phyloP scores from a whole-genome alignment of 1,140 invertebrate species.

The Drosophila virilis region DNA sequence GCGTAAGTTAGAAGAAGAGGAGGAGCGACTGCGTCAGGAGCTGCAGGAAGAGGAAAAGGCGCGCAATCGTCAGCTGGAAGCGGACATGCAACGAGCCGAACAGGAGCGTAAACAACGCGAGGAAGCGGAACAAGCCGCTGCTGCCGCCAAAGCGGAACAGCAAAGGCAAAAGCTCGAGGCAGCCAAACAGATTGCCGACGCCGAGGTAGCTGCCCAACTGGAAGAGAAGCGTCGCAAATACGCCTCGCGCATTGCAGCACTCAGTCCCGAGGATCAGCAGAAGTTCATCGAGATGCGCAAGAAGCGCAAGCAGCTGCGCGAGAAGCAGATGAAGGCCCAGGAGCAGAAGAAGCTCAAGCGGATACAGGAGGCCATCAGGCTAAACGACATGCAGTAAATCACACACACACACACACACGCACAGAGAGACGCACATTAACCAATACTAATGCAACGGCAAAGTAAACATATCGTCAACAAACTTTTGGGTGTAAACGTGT shows the following conservation, averaged over 20 bases:
- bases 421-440: conserved; percentile 18
- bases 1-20: conserved; percentile 61
- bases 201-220: conserved; percentile 29
- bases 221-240: conserved; percentile 62
- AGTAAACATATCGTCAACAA: conserved; percentile 34
- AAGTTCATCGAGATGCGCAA: conserved; percentile 78
- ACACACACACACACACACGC: not conserved
- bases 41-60: conserved; percentile 58
- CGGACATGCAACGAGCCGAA: conserved; percentile 56
- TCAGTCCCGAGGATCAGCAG: conserved; percentile 68
- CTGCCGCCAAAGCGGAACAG: conserved; percentile 47
- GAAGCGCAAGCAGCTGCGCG: conserved; percentile 66
- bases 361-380: conserved; percentile 70
- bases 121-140: conserved; percentile 46
- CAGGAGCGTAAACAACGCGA: conserved; percentile 57
- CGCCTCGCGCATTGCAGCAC: conserved; percentile 47
- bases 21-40: conserved; percentile 60
- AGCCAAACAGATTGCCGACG: conserved; percentile 61
- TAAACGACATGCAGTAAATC: conserved; percentile 62
- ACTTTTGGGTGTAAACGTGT: conserved; percentile 22
- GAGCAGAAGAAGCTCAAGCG: conserved; percentile 64
- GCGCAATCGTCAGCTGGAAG: conserved; percentile 54
- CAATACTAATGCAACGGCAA: conserved; percentile 23
- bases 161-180: conserved; percentile 57
- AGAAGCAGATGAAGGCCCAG: conserved; percentile 49